These are phyloP conservation scores for Ranitomeya imitator DNA, from an alignment of 2,113 vertebrate species.

Conservation along the genomic window DNA sequence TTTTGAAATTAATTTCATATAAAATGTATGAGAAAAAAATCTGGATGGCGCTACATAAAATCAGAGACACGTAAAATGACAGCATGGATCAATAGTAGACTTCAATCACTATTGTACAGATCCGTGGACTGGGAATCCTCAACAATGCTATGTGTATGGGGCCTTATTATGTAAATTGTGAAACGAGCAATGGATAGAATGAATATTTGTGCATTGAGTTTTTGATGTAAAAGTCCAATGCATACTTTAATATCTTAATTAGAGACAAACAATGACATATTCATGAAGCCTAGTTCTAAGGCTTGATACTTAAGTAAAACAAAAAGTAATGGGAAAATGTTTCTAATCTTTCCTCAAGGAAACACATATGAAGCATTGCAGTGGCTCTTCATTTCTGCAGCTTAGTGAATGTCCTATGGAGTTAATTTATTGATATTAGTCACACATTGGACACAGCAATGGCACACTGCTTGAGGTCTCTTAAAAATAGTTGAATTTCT, in stretches of 20 bases:
- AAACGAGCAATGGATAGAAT: not conserved
- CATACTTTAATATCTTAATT: not conserved
- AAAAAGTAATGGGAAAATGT: constrained; percentile 12
- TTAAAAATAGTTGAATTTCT: constrained; percentile 48
- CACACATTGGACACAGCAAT: constrained; percentile 41
- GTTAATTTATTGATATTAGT: constrained; percentile 49
- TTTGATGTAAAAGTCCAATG: not conserved
- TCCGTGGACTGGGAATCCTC: not conserved
- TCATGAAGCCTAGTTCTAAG: not conserved
- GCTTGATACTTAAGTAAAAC: not conserved
- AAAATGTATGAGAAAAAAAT: too few species aligned
- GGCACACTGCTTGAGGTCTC: constrained; percentile 40
- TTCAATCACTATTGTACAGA: not conserved
- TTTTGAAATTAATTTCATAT: too few species aligned
- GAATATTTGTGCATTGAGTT: not conserved
- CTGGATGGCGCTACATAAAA: too few species aligned
- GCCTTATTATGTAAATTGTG: not conserved
- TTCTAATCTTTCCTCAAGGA: constrained; percentile 32
- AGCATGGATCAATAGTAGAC: not conserved
- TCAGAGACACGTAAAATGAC: not conserved
- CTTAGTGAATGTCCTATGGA: constrained; percentile 37
- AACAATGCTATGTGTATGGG: not conserved
- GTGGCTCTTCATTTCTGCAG: constrained; percentile 16
- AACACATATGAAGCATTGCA: constrained; percentile 14
- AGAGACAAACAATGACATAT: not conserved